Percentiles rank a stretch among this genome's conserved stretches.
These are phyloP conservation scores for Brachionus plicatilis DNA, from an alignment of 1,140 invertebrate genomes.

Conservation along the genomic window DNA sequence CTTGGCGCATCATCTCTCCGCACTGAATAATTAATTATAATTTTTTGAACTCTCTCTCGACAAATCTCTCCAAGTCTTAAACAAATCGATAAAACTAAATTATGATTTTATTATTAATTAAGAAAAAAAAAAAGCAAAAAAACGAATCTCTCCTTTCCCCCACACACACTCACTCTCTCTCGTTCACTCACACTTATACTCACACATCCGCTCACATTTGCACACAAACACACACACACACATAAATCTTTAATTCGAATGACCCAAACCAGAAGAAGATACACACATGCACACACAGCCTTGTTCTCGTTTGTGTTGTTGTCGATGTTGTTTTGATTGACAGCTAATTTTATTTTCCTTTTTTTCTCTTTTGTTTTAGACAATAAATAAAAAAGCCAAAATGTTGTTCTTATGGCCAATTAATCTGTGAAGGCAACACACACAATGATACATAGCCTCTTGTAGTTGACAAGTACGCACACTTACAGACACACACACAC, in stretches of 20 bases:
- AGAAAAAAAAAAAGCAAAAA: background rate
- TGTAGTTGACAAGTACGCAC: background rate
- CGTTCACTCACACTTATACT: background rate
- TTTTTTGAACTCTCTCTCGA: background rate
- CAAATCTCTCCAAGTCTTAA: conserved; percentile 23
- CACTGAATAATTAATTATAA: conserved; percentile 15
- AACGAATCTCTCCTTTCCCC: background rate
- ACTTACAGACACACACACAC: background rate
- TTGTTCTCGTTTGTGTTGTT: background rate
- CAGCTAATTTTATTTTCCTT: background rate
- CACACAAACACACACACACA: background rate
- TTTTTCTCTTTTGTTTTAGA: background rate
- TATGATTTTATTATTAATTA: conserved; percentile 32
- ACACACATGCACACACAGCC: background rate
- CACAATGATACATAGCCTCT: background rate
- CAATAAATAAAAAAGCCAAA: background rate
- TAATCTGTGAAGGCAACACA: background rate
- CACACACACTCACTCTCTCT: background rate
- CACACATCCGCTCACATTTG: background rate
- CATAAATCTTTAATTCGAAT: background rate
- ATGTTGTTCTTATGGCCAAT: background rate
- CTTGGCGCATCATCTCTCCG: background rate
- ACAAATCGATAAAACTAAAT: conserved; percentile 19
- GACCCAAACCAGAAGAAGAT: background rate
- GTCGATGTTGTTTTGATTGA: background rate